phyloP scores from a whole-genome alignment of 2,888 invertebrate species.

The Melanophora roralis region DNA sequence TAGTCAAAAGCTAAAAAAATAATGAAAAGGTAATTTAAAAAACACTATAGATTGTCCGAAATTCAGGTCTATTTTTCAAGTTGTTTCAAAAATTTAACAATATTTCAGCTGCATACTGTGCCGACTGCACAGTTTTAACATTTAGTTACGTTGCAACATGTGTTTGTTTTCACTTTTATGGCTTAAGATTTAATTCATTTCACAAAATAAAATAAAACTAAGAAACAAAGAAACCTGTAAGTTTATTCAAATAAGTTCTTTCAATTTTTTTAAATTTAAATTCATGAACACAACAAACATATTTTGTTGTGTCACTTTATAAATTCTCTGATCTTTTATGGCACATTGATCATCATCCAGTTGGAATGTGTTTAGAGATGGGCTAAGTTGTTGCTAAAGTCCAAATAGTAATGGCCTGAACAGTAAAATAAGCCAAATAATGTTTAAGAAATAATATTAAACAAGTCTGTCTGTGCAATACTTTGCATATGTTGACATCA shows the following conservation, averaged over 20 bases:
- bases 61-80: too few relatives aligned
- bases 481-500: slow-evolving; percentile 55
- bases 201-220: not conserved
- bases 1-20: too few relatives aligned
- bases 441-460: slow-evolving; percentile 3
- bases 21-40: too few relatives aligned
- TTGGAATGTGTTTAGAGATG: not conserved
- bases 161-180: too few relatives aligned
- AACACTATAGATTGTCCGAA: too few relatives aligned
- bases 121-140: slow-evolving; percentile 19
- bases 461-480: slow-evolving; percentile 58
- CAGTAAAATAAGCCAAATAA: not conserved
- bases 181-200: slow-evolving; percentile 29
- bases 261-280: slow-evolving; percentile 34
- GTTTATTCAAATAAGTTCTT: slow-evolving; percentile 23
- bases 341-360: slow-evolving; percentile 44
- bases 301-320: slow-evolving; percentile 71
- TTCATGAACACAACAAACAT: not conserved
- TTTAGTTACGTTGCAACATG: too few relatives aligned
- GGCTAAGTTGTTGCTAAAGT: slow-evolving; percentile 14
- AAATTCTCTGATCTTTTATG: slow-evolving; percentile 68
- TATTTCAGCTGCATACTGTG: not conserved
- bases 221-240: too few relatives aligned
- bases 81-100: not conserved
- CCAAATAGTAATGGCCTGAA: slow-evolving; percentile 48